phyloP scores from a whole-genome alignment of 2,888 invertebrate genomes.

The Cyclophora albipunctata region DNA sequence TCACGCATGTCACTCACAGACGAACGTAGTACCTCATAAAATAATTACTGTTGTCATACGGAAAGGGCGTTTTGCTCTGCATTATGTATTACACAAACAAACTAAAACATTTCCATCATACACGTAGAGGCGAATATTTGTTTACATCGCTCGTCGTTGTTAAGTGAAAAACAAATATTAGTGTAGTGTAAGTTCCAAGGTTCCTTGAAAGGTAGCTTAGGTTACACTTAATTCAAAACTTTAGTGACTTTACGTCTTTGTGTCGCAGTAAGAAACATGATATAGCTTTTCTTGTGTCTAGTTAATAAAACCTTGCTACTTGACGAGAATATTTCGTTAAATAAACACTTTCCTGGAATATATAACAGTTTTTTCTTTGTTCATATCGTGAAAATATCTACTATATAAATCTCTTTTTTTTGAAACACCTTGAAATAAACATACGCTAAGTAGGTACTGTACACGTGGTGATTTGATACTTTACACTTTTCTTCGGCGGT shows the following conservation, averaged over 20 bases:
- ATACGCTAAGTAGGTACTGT: too few species aligned
- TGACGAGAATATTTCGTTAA: too few species aligned
- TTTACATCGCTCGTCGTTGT: constrained; percentile 15
- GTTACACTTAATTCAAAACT: neutral
- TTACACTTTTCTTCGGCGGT: too few species aligned
- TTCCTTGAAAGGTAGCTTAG: constrained; percentile 7
- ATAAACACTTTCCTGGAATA: too few species aligned
- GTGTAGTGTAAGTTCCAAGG: constrained; percentile 19
- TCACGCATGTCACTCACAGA: constrained; percentile 18
- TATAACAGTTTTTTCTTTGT: too few species aligned
- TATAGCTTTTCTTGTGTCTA: too few species aligned
- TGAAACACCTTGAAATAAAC: too few species aligned
- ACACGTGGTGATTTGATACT: too few species aligned
- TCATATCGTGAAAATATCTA: too few species aligned
- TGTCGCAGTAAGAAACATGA: neutral
- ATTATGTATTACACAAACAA: constrained; percentile 23
- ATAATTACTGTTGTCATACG: constrained; percentile 30
- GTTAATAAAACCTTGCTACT: too few species aligned
- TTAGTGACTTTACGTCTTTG: neutral
- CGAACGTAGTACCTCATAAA: constrained; percentile 23
- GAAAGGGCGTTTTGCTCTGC: constrained; percentile 24
- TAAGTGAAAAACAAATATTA: constrained; percentile 25
- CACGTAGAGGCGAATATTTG: constrained; percentile 20
- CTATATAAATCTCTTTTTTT: too few species aligned
- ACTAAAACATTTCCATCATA: constrained; percentile 19